A percentile compares a stretch with the other conserved stretches of the same genome.
Conservation (phyloP, 2,888 invertebrate species). For the Phrixothrix hirtus region DNA sequence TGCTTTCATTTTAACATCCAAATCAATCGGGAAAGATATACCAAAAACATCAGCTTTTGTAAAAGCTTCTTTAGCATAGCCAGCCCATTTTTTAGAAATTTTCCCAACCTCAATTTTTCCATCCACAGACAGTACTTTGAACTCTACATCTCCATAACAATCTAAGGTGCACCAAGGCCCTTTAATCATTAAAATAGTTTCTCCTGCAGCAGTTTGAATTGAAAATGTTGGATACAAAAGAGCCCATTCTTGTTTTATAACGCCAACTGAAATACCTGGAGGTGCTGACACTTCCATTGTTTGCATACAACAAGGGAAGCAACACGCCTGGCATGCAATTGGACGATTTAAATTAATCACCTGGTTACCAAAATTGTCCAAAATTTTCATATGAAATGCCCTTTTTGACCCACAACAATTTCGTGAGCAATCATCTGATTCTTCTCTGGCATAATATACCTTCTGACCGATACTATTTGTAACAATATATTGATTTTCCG, state of each 20-base stretch:
- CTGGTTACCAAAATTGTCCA: slow-evolving; percentile 75
- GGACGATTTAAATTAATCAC: slow-evolving; percentile 79
- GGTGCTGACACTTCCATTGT: slow-evolving; percentile 71
- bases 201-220: slow-evolving; percentile 69
- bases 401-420: slow-evolving; percentile 75
- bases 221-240: slow-evolving; percentile 68
- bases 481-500: slow-evolving; percentile 79
- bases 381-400: slow-evolving; percentile 79
- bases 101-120: slow-evolving; percentile 73
- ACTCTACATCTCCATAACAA: slow-evolving; percentile 77
- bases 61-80: slow-evolving; percentile 73
- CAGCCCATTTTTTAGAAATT: slow-evolving; percentile 84
- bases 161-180: slow-evolving; percentile 71
- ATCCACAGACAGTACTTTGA: slow-evolving; percentile 73
- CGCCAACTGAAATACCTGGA: slow-evolving; percentile 66
- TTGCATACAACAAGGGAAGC: slow-evolving; percentile 78
- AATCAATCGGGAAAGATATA: slow-evolving; percentile 75
- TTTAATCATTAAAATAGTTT: slow-evolving; percentile 71
- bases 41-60: slow-evolving; percentile 84
- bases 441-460: slow-evolving; percentile 75
- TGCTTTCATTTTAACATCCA: slow-evolving; percentile 78
- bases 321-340: slow-evolving; percentile 73
- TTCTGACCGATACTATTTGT: slow-evolving; percentile 73
- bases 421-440: slow-evolving; percentile 76
- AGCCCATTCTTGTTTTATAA: slow-evolving; percentile 70